phyloP scores from a whole-genome alignment of 2,797 vertebrate genomes.

The Furcifer pardalis region DNA sequence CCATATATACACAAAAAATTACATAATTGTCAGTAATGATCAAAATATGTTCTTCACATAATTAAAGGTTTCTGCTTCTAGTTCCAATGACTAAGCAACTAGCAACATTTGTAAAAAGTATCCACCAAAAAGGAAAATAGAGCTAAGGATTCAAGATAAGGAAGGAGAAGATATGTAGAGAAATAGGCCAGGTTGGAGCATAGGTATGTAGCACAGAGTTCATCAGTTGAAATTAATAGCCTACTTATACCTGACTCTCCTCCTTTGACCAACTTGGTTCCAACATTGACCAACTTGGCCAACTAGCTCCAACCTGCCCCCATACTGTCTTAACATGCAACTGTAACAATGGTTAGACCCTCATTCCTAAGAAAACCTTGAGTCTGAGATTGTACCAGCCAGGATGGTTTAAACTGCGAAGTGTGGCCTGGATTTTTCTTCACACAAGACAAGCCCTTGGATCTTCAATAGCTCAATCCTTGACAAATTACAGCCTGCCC shows the following conservation, averaged over 20 bases:
- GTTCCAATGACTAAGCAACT: too few relatives aligned
- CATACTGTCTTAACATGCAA: not conserved
- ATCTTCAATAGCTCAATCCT: too few relatives aligned
- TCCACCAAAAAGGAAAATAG: not conserved
- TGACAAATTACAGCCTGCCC: too few relatives aligned
- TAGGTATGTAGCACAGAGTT: not conserved
- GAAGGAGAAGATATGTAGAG: not conserved
- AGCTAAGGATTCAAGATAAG: not conserved
- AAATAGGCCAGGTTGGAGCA: not conserved
- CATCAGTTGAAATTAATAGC: not conserved
- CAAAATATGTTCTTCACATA: not conserved
- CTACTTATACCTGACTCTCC: not conserved
- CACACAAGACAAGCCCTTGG: too few relatives aligned
- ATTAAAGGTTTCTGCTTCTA: not conserved
- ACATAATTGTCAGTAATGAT: not conserved
- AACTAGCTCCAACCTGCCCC: too few relatives aligned
- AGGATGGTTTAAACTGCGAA: too few relatives aligned
- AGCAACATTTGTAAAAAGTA: not conserved
- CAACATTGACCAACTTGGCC: too few relatives aligned
- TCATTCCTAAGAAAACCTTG: too few relatives aligned
- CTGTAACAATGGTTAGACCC: too few relatives aligned
- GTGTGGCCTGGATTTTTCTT: too few relatives aligned
- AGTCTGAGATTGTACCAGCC: too few relatives aligned
- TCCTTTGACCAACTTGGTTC: too few relatives aligned
- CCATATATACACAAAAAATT: not conserved